Conservation (phyloP, 2,888 invertebrate species). For the Drosophila algonquin region DNA sequence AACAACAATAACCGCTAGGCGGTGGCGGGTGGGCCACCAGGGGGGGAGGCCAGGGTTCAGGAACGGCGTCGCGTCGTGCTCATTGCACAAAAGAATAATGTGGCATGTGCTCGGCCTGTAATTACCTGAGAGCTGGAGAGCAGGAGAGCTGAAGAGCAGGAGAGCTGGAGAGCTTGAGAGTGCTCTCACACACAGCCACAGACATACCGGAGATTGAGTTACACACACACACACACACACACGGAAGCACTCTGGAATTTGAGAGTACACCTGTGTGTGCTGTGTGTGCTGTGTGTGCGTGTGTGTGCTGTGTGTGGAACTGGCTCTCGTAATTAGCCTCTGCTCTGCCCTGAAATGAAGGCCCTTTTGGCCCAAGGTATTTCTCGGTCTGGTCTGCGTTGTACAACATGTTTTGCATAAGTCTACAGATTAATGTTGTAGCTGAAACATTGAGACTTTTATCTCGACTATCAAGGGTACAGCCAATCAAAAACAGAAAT, state of each 20-base stretch:
- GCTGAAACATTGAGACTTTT: slow-evolving; percentile 30
- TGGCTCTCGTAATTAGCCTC: slow-evolving; percentile 68
- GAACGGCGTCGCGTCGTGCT: slow-evolving; percentile 59
- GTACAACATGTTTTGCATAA: slow-evolving; percentile 66
- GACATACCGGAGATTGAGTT: not conserved
- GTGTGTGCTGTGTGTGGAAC: slow-evolving; percentile 20
- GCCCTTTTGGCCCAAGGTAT: slow-evolving; percentile 68
- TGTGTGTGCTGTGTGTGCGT: not conserved
- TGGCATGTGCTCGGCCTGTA: slow-evolving; percentile 74
- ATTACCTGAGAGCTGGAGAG: slow-evolving; percentile 55
- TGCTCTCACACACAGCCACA: not conserved
- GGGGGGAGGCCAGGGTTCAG: slow-evolving; percentile 26
- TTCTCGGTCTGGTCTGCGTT: not conserved
- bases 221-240: not conserved
- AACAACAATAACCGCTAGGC: slow-evolving; percentile 7
- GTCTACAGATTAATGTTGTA: slow-evolving; percentile 21
- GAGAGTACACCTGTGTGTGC: too few relatives aligned
- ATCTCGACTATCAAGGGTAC: slow-evolving; percentile 61
- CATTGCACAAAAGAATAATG: slow-evolving; percentile 80
- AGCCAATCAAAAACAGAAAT: too few relatives aligned
- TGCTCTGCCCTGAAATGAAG: slow-evolving; percentile 50
- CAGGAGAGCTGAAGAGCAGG: not conserved
- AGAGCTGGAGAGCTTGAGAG: slow-evolving; percentile 7
- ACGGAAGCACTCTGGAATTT: not conserved
- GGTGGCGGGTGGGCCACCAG: slow-evolving; percentile 24